Evolutionary conservation across 2,888 invertebrate genomes (phyloP).

Genomic region (Cephonodes hylas): DNA sequence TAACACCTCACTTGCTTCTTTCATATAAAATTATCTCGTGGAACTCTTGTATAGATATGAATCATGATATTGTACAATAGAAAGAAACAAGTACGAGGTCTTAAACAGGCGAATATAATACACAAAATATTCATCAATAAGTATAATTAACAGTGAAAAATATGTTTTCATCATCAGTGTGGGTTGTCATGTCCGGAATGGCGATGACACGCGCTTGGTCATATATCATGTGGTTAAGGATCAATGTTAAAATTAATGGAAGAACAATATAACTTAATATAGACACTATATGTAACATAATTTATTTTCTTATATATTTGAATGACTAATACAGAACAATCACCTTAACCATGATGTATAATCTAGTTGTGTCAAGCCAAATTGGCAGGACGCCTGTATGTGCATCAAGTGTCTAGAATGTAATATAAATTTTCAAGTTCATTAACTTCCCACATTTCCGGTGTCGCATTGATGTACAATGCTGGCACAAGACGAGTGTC

Average conservation of each 20-base stretch:
- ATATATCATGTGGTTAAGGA: conserved; percentile 33
- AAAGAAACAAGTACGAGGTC: conserved; percentile 42
- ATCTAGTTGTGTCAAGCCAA: conserved; percentile 43
- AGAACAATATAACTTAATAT: conserved; percentile 66
- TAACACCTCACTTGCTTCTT: conserved; percentile 27
- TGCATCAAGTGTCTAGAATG: conserved; percentile 31
- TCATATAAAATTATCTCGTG: conserved; percentile 12
- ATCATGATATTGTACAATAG: conserved; percentile 22
- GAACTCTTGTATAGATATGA: conserved; percentile 7
- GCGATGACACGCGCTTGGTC: not conserved
- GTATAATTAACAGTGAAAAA: conserved; percentile 33
- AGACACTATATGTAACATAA: conserved; percentile 54
- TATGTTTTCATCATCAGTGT: conserved; percentile 43
- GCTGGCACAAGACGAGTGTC: not conserved
- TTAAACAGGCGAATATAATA: conserved; percentile 29
- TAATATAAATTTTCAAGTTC: conserved; percentile 42
- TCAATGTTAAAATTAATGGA: conserved; percentile 61
- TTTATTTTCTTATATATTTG: conserved; percentile 43
- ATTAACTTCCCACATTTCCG: conserved; percentile 24
- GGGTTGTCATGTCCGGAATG: conserved; percentile 49
- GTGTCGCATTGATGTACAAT: not conserved
- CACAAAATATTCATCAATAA: conserved; percentile 27
- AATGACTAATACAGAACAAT: conserved; percentile 49
- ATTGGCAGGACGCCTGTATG: conserved; percentile 51
- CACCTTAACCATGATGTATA: conserved; percentile 50